Evolutionary conservation across 2,113 vertebrate species (phyloP).

Genomic region (Pelmatolapia mariae): DNA sequence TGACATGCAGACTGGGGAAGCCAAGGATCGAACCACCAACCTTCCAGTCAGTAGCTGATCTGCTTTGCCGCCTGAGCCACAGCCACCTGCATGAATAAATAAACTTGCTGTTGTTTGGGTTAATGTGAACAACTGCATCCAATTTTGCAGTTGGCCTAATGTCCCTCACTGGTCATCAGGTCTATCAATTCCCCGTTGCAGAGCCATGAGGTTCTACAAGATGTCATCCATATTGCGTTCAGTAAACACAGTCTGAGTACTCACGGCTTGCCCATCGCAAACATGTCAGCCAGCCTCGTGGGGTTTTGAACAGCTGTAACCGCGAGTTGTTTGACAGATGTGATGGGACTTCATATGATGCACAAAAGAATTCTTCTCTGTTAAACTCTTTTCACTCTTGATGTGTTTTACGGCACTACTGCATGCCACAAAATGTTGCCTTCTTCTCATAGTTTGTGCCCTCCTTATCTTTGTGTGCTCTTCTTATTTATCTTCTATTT

Average conservation of each 20-base stretch:
- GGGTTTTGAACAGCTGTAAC: neutral
- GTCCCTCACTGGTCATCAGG: neutral
- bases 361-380: neutral
- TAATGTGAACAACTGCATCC: neutral
- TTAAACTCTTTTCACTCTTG: neutral
- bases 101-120: neutral
- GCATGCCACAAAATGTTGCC: accelerated
- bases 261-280: neutral
- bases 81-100: neutral
- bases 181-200: accelerated
- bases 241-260: neutral
- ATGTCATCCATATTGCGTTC: neutral
- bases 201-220: accelerated
- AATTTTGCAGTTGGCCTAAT: neutral
- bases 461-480: neutral
- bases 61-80: neutral
- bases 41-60: neutral
- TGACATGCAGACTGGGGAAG: no score
- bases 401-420: neutral
- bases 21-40: no score
- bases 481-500: neutral
- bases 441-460: neutral
- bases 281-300: neutral
- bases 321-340: accelerated
- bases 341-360: neutral